These are phyloP conservation scores for Trinorchestia longiramus DNA, from an alignment of 1,140 invertebrate genomes.

Conservation along the genomic window DNA sequence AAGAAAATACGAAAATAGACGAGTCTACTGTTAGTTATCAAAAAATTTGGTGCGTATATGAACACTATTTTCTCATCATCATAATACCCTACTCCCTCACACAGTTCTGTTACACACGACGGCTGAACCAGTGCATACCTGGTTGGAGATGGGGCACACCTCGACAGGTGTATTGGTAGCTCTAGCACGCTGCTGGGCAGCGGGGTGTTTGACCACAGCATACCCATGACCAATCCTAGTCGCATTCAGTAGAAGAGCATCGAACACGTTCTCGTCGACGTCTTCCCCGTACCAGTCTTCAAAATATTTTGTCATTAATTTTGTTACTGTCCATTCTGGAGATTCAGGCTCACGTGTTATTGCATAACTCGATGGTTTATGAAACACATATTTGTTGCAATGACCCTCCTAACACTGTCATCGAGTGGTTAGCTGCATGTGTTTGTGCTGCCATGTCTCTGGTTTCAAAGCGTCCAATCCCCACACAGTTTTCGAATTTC, in stretches of 20 bases:
- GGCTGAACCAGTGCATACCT: no score
- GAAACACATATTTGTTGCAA: not conserved
- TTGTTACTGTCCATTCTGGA: not conserved
- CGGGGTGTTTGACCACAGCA: slow-evolving; percentile 82
- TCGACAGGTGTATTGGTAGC: slow-evolving; percentile 81
- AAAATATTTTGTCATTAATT: not conserved
- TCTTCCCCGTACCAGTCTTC: slow-evolving; percentile 74
- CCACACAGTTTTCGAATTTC: no score
- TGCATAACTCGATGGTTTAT: not conserved
- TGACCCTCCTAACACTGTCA: no score
- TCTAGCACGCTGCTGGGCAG: slow-evolving; percentile 75
- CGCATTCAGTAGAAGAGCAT: slow-evolving; percentile 82
- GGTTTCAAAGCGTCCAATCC: no score
- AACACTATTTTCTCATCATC: no score
- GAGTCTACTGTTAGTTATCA: no score
- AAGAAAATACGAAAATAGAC: no score
- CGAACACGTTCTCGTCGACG: slow-evolving; percentile 80
- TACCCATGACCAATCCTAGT: slow-evolving; percentile 81
- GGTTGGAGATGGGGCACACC: slow-evolving; percentile 81
- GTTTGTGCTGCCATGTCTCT: no score
- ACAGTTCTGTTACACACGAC: no score
- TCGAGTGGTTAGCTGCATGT: no score
- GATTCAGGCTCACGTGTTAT: not conserved
- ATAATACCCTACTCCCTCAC: no score
- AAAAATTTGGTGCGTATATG: no score